Base-by-base conservation (phyloP, 2,888 invertebrate genomes). In the Tineola bisselliella region DNA sequence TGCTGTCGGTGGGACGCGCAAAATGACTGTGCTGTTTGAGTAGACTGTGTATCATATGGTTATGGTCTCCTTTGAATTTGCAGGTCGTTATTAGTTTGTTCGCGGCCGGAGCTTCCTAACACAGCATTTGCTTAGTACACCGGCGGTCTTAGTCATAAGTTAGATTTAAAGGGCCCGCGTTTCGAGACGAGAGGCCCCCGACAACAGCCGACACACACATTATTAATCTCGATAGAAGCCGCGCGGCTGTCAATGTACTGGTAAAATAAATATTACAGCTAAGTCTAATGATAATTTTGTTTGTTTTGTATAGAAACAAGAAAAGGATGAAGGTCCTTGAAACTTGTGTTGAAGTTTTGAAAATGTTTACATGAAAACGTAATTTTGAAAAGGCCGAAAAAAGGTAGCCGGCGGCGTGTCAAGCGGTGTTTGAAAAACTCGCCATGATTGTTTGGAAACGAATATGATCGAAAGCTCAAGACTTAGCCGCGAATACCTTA, bases 261-360 rank as follows among this genome's bases (percentile, higher is more conserved):
- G n/a, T n/a, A 5, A 15, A 48, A 48, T 48, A 48, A 48, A 48
- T 10, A 13, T 13, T 48, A 17, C 48, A 15, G 48, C 76, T 77
- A 87, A 88, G 84, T 88, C 89, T 90, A 90, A 90, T 89, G 80
- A 88, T 88, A 87, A 89, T 90, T 92, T 92, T 91, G 91, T 92
- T 92, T 92, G 90, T 91, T 92, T 91, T 90, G 92, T 91, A 90
- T 91, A 91, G 91, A 91, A 91, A 91, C 91, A 92, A 91, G 92
- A 92, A 90, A 91, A 90, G 92, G 92, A 91, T 92, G 92, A 92
- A 90, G 89, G 89, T 87, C 87, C 84, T 86, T 86, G 86, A 87
- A 84, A 82, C 76, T 84, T 82, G 79, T 81, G 78, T 86, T 84
- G 84, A 87, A 87, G 87, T 87, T 81, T 84, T 82, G 84, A 84